Conservation (phyloP, 1,140 invertebrate species). For the Atta cephalotes region DNA sequence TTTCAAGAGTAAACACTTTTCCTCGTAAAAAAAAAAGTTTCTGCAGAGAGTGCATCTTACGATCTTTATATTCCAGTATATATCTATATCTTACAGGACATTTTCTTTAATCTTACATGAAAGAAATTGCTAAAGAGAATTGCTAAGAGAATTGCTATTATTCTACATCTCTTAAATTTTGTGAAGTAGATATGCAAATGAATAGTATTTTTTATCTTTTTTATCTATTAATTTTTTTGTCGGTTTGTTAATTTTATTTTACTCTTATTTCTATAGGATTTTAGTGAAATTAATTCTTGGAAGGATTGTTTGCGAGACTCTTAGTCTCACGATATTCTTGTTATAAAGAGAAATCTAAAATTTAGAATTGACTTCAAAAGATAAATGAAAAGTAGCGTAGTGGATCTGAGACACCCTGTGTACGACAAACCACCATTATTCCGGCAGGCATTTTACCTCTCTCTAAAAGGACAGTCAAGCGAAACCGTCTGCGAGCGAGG, state of each 20-base stretch:
- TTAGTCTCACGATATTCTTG: background rate
- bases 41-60: background rate
- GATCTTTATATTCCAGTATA: background rate
- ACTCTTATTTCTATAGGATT: background rate
- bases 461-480: slow-evolving; percentile 14
- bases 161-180: background rate
- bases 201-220: background rate
- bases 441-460: slow-evolving; percentile 7
- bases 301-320: background rate
- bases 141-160: background rate
- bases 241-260: background rate
- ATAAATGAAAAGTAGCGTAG: background rate
- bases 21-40: background rate
- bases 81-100: background rate
- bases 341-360: background rate
- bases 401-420: slow-evolving; percentile 21
- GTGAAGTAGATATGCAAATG: background rate
- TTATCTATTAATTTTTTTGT: background rate
- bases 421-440: background rate
- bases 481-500: slow-evolving; percentile 26
- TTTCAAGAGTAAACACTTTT: background rate
- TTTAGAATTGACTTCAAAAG: background rate
- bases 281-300: background rate
- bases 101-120: background rate
- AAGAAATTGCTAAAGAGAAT: background rate